A percentile compares a stretch with the other conserved stretches of the same genome.
These are phyloP conservation scores for Schrankia costaestrigalis DNA, from an alignment of 2,888 invertebrate genomes.

Conservation along the genomic window DNA sequence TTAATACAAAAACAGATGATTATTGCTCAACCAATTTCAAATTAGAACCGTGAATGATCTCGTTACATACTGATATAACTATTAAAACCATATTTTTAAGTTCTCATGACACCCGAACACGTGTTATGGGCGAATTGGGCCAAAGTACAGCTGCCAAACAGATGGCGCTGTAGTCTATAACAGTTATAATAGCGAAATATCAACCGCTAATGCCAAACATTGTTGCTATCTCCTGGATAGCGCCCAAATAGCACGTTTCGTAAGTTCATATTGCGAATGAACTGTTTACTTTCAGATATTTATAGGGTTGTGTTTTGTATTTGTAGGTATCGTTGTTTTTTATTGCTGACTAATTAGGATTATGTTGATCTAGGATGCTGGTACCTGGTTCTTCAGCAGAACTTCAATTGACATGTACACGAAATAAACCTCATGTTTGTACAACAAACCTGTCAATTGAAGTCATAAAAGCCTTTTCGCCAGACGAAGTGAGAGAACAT, in stretches of 20 bases:
- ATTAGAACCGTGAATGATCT: slow-evolving; percentile 14
- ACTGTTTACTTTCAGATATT: background rate
- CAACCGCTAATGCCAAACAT: slow-evolving; percentile 37
- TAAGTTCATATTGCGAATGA: too few species aligned
- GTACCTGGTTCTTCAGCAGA: too few species aligned
- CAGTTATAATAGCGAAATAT: slow-evolving; percentile 44
- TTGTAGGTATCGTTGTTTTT: too few species aligned
- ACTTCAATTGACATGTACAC: too few species aligned
- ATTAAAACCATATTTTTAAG: slow-evolving; percentile 26
- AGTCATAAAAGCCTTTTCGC: too few species aligned
- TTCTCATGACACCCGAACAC: slow-evolving; percentile 35
- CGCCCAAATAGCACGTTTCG: slow-evolving; percentile 27
- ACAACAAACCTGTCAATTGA: too few species aligned
- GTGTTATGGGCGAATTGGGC: slow-evolving; percentile 50
- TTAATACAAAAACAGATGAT: too few species aligned
- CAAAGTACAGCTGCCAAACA: slow-evolving; percentile 55
- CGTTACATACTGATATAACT: slow-evolving; percentile 17
- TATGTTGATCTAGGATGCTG: too few species aligned
- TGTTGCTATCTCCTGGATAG: slow-evolving; percentile 30
- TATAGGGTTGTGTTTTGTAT: too few species aligned
- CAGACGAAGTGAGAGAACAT: too few species aligned
- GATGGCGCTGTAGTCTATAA: slow-evolving; percentile 32
- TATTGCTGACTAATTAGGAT: too few species aligned
- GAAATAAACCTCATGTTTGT: too few species aligned
- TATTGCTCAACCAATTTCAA: slow-evolving; percentile 7